phyloP scores from a whole-genome alignment of 92 coral and sea anemone genomes.

The Palythoa grandiflora region DNA sequence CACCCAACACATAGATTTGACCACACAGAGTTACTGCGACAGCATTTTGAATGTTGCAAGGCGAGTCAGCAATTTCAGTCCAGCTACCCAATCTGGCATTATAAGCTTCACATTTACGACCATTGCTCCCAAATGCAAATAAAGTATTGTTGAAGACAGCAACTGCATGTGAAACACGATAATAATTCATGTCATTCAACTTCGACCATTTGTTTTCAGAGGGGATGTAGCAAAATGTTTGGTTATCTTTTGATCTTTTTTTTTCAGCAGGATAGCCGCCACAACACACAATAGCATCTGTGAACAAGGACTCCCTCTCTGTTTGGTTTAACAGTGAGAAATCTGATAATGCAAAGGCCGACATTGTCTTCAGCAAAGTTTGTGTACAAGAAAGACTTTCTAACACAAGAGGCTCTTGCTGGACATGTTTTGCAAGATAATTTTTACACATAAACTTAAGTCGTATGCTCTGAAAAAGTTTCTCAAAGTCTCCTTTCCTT shows the following conservation, averaged over 20 bases:
- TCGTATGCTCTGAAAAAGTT: slow-evolving; percentile 70
- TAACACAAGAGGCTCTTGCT: slow-evolving; percentile 74
- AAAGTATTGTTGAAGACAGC: slow-evolving; percentile 71
- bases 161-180: slow-evolving; percentile 72
- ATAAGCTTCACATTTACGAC: slow-evolving; percentile 74
- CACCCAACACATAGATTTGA: slow-evolving; percentile 54
- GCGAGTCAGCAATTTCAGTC: slow-evolving; percentile 68
- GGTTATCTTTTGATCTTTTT: not conserved
- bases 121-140: slow-evolving; percentile 74
- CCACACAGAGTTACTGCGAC: slow-evolving; percentile 43
- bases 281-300: slow-evolving; percentile 73
- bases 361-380: slow-evolving; percentile 70
- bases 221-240: slow-evolving; percentile 74
- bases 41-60: not conserved
- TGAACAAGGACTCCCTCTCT: slow-evolving; percentile 56
- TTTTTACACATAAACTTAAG: slow-evolving; percentile 66
- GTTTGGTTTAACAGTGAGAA: slow-evolving; percentile 57
- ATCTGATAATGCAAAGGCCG: slow-evolving; percentile 58
- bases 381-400: slow-evolving; percentile 74
- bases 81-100: slow-evolving; percentile 70
- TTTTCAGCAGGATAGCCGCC: slow-evolving; percentile 58
- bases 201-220: slow-evolving; percentile 67
- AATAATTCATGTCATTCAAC: slow-evolving; percentile 62
- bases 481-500: slow-evolving; percentile 70
- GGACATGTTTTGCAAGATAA: slow-evolving; percentile 67